phyloP scores from a whole-genome alignment of 2,113 vertebrate genomes.

The Cyphomyrus plagiostoma region DNA sequence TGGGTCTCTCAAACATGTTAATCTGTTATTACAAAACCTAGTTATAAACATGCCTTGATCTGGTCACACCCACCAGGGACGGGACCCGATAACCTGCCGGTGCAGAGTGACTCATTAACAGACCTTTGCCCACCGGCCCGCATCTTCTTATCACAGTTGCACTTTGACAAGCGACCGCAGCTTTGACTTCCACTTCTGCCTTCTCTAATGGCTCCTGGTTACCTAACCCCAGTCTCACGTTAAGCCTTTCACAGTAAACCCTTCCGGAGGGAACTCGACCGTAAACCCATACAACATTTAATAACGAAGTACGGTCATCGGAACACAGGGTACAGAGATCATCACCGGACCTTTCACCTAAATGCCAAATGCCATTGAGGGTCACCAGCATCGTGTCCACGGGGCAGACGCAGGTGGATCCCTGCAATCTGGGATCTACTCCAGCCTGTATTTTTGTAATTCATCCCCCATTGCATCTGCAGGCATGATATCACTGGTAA shows the following conservation, averaged over 20 bases:
- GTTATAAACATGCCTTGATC: background rate
- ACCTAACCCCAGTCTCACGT: background rate
- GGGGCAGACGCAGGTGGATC: background rate
- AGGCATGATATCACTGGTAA: background rate
- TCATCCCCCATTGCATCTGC: background rate
- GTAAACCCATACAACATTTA: background rate
- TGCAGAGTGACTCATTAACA: background rate
- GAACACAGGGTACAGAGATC: background rate
- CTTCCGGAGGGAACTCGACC: background rate
- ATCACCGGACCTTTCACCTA: background rate
- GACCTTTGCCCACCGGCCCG: background rate
- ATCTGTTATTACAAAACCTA: background rate
- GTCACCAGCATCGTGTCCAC: background rate
- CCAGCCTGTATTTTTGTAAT: background rate
- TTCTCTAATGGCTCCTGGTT: background rate
- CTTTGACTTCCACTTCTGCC: background rate
- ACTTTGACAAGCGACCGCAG: background rate
- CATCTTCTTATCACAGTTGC: background rate
- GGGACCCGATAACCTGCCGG: background rate
- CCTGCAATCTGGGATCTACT: background rate
- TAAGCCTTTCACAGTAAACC: background rate
- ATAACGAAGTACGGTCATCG: background rate
- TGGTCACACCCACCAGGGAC: background rate
- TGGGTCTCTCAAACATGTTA: background rate
- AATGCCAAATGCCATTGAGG: background rate